Conservation (phyloP, 2,797 vertebrate genomes). For the Megaceryle alcyon region DNA sequence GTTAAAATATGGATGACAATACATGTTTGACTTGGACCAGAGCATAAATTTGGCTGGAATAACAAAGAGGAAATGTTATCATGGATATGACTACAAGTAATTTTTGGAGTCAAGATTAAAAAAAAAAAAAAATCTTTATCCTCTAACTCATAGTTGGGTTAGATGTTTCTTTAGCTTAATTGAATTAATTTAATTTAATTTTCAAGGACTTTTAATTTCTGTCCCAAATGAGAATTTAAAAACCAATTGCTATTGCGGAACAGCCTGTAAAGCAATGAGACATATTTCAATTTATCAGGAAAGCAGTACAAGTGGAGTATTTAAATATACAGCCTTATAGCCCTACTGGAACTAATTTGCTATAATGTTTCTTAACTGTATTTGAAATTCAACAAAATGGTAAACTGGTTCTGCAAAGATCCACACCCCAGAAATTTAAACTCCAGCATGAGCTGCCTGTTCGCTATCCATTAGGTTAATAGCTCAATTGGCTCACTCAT, state of each 20-base stretch:
- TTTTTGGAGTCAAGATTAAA: not conserved
- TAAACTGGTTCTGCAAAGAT: slow-evolving; percentile 43
- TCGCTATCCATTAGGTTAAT: slow-evolving; percentile 1
- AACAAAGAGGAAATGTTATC: not conserved
- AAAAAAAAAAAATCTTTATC: not conserved
- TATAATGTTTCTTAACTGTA: slow-evolving; percentile 50
- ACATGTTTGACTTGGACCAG: not conserved
- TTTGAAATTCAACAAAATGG: slow-evolving; percentile 67
- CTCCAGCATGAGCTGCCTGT: not conserved
- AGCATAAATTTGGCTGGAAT: not conserved
- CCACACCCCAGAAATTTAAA: slow-evolving; percentile 44
- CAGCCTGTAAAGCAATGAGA: slow-evolving; percentile 60
- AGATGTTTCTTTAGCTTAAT: slow-evolving; percentile 60
- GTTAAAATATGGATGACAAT: not conserved
- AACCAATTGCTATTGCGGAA: slow-evolving; percentile 56
- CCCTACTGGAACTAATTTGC: slow-evolving; percentile 60
- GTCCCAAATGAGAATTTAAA: slow-evolving; percentile 67
- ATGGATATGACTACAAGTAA: not conserved
- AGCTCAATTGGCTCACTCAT: slow-evolving; percentile 6
- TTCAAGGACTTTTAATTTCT: slow-evolving; percentile 73
- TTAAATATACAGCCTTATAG: slow-evolving; percentile 54
- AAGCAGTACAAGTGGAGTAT: slow-evolving; percentile 37
- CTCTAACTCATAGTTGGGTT: slow-evolving; percentile 48
- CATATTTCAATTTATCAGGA: slow-evolving; percentile 59
- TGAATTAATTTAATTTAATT: slow-evolving; percentile 69